Base-by-base conservation (phyloP, 2,888 invertebrate genomes). In the Caenorhabditis plicata region DNA sequence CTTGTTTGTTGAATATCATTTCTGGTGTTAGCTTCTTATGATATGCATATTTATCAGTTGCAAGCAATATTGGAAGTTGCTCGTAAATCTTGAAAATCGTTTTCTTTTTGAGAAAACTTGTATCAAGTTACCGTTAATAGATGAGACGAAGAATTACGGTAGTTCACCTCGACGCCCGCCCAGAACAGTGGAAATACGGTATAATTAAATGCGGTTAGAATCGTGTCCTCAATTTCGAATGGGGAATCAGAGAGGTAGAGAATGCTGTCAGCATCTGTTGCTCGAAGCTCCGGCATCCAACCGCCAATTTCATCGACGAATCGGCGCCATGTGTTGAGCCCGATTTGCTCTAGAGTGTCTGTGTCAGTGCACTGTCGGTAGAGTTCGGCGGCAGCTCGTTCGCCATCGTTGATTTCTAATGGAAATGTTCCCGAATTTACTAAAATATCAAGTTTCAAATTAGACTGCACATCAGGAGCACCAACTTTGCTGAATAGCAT, bases 91-190 rank as follows among this genome's bases (percentile, higher is more conserved):
- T 32, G 20, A 57, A 20, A 15, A 17, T 35, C 5, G 22, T 36
- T 17, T 5, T 15, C 9, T 38, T 38, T 23, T 4, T 27, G 13
- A 8, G 22, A 38, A 7, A 38, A 19, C 7, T 17, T 39, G 8
- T n/a, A 39, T 9, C 8, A 33, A 26, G 36, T 9, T 44, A 68
- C 68, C 50, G 68, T 64, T 26, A 68, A 58, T 41, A 68, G 36
- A 45, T 68, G 46, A n/a, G 47, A 36, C 15, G 52, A 56, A 1
- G 64, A 64, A 31, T 68, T 35, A 23, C 48, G 17, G 39, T 68
- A 64, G 42, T 57, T 68, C 5, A 64, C 64, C 40, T 68, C 64
- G 9, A 68, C 68, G 19, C 68, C 68, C 2, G 62, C 68, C 51
- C 64, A 68, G 32, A 68, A 64, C 26, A 68, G 23, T 7, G 68